phyloP scores from a whole-genome alignment of 1,140 invertebrate species.

The Chironomus tepperi region DNA sequence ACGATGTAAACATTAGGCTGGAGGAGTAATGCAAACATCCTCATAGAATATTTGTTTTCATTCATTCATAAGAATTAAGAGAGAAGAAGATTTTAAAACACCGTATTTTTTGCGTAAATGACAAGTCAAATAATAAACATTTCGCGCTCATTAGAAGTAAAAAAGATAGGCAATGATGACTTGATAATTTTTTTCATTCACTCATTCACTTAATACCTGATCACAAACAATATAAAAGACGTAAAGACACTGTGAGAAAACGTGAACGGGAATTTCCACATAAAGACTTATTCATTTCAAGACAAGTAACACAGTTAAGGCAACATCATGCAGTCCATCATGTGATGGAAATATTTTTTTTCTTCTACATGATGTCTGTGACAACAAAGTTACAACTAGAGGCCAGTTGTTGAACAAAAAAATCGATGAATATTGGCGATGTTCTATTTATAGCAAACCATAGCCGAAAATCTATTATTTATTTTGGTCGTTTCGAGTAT shows the following conservation, averaged over 20 bases:
- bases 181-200: background rate
- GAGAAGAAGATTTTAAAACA: background rate
- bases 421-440: background rate
- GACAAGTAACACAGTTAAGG: too few species aligned
- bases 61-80: background rate
- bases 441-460: background rate
- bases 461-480: too few species aligned
- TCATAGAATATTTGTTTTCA: background rate
- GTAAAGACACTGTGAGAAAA: background rate
- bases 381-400: background rate
- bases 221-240: background rate
- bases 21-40: background rate
- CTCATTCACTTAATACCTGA: too few species aligned
- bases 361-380: too few species aligned
- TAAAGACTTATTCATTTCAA: background rate
- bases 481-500: background rate
- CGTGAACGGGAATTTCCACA: background rate
- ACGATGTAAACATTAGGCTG: background rate
- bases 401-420: background rate
- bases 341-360: background rate
- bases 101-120: conserved; percentile 12
- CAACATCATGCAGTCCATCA: too few species aligned
- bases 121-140: background rate
- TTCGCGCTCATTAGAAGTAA: background rate
- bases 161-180: background rate